A percentile compares a stretch with the other conserved stretches of the same genome.
These are phyloP conservation scores for Chouioia cunea DNA, from an alignment of 2,888 invertebrate species.

Conservation along the genomic window DNA sequence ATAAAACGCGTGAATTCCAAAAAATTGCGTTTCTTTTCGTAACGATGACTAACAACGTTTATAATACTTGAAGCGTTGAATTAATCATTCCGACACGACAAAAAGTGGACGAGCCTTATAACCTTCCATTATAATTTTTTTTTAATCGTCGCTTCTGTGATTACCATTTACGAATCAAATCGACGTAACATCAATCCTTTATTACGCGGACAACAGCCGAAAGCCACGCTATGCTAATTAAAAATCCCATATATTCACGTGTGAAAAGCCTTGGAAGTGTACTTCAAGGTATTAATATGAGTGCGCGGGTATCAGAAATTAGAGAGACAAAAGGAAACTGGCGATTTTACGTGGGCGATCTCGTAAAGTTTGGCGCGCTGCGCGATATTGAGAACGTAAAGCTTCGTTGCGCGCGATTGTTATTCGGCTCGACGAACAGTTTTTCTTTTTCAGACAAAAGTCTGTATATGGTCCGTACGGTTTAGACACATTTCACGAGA, in stretches of 20 bases:
- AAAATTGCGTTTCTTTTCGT: background rate
- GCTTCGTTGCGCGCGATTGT: no score
- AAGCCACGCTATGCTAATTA: conserved; percentile 10
- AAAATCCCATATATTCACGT: conserved; percentile 14
- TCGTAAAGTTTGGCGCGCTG: no score
- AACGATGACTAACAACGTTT: conserved; percentile 19
- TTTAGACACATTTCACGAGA: no score
- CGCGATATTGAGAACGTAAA: no score
- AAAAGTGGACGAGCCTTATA: conserved; percentile 8
- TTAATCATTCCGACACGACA: background rate
- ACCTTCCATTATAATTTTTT: conserved; percentile 31
- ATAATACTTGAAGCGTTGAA: background rate
- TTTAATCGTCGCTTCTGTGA: conserved; percentile 23
- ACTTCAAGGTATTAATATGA: background rate
- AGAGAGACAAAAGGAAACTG: background rate
- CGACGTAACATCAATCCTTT: background rate
- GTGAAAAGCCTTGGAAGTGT: conserved; percentile 19
- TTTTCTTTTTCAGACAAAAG: no score
- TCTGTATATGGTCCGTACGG: no score
- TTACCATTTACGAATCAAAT: conserved; percentile 30
- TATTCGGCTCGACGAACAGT: no score
- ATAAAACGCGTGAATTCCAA: no score
- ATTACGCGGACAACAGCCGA: conserved; percentile 3
- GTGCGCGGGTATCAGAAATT: background rate
- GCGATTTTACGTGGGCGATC: conserved; percentile 12